Evolutionary conservation across 1,140 invertebrate species (phyloP).

Genomic region (Olivierus martensii): DNA sequence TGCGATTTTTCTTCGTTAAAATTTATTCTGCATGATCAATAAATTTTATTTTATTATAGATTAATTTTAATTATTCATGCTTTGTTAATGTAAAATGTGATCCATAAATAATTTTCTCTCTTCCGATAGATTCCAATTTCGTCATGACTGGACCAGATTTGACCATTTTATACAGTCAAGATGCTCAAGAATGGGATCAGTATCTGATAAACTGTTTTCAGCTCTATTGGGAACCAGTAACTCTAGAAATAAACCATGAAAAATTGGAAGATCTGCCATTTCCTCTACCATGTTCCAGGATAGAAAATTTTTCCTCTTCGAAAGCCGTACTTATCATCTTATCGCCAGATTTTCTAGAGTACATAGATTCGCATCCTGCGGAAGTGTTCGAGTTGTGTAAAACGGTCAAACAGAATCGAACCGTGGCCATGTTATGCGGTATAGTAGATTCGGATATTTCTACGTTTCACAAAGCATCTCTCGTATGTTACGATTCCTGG

Average conservation of each 20-base stretch:
- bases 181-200: conserved; percentile 9
- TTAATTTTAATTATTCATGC: too few relatives aligned
- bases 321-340: conserved; percentile 44
- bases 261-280: conserved; percentile 10
- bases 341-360: conserved; percentile 52
- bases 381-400: conserved; percentile 41
- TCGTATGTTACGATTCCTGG: conserved; percentile 58
- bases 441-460: conserved; percentile 45
- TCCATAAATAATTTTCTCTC: too few relatives aligned
- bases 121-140: too few relatives aligned
- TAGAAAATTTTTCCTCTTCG: conserved; percentile 1
- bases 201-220: conserved; percentile 8
- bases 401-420: conserved; percentile 49
- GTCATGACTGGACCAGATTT: conserved; percentile 4
- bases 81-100: too few relatives aligned
- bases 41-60: too few relatives aligned
- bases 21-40: too few relatives aligned
- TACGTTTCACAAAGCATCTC: conserved; percentile 33
- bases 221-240: background rate
- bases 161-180: conserved; percentile 11
- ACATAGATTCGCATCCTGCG: conserved; percentile 38
- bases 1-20: too few relatives aligned
- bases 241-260: background rate
- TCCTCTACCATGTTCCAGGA: background rate
- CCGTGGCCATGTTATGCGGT: conserved; percentile 61